Evolutionary conservation across 2,113 vertebrate genomes (phyloP).

Genomic region (Dissostichus mawsoni): DNA sequence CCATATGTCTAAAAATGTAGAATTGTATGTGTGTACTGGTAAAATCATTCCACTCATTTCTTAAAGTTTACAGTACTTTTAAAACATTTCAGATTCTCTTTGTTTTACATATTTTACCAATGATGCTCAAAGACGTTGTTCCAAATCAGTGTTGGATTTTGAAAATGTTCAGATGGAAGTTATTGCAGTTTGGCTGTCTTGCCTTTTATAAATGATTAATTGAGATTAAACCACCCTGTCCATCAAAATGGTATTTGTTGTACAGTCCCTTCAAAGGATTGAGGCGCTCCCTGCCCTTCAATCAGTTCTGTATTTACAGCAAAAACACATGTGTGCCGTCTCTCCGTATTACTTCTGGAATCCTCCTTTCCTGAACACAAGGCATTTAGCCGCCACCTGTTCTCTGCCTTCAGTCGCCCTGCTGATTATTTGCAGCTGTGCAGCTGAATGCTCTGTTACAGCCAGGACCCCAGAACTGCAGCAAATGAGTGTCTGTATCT

Average conservation of each 20-base stretch:
- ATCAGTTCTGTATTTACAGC: constrained; percentile 4
- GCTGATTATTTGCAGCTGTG: constrained; percentile 35
- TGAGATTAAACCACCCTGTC: too few relatives aligned
- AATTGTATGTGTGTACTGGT: too few relatives aligned
- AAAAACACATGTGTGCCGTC: constrained; percentile 17
- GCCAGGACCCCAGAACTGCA: neutral
- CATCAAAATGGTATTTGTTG: neutral
- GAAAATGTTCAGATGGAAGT: too few relatives aligned
- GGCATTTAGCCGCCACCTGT: constrained; percentile 52
- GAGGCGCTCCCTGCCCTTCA: neutral
- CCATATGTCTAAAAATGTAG: too few relatives aligned
- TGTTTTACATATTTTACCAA: too few relatives aligned
- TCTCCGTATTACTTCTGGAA: constrained; percentile 23
- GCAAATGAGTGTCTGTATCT: neutral
- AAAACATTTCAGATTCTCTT: too few relatives aligned
- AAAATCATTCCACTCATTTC: too few relatives aligned
- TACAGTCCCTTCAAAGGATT: neutral
- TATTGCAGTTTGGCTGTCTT: too few relatives aligned
- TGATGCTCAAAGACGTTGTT: too few relatives aligned
- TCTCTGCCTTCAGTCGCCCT: constrained; percentile 24
- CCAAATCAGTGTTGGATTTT: too few relatives aligned
- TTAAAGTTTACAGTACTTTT: too few relatives aligned
- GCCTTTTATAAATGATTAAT: too few relatives aligned
- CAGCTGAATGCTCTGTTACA: neutral
- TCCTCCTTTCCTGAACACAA: constrained; percentile 43